Evolutionary conservation across 2,797 vertebrate species (phyloP), one percentile per base, ranked within the genome.

Genomic region (Acipenser oxyrinchus): DNA sequence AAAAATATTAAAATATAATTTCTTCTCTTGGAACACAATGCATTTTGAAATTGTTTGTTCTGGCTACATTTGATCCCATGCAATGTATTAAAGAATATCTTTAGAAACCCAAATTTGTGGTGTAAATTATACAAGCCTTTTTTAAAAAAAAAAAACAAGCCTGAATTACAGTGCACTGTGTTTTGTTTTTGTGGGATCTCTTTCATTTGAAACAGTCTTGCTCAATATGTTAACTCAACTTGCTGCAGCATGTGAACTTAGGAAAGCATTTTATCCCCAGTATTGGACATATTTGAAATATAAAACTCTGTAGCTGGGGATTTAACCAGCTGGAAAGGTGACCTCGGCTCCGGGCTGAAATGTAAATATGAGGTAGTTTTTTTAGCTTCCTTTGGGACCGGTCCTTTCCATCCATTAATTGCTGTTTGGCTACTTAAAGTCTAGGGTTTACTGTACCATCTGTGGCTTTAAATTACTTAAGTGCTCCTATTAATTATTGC

Each of bases 371-470:
- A 66, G 60, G 60, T 62, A 55, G 70, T 52, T 59, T 66, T 63
- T 60, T 15, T 10, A 37, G n/a, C 48, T 55, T 64, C 72, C 73
- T 74, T 13, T 10, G 68, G 68, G 69, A 62, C 57, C 48, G 61
- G 73, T 68, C 63, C 49, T 62, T 69, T 51, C 65, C 63, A 62
- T 72, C 72, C 75, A 68, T 72, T 78, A 68, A 78, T 78, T 74
- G 73, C 71, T 53, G 65, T 74, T 69, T 23, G 65, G 63, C 73
- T 72, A 70, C 74, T 77, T 73, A 73, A 74, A 65, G 71, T 78
- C 68, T 80, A 70, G 66, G 70, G 65, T 78, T 75, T 66, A 68
- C 66, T 65, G 12, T 59, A 70, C 74, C 72, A 74, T 77, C 75
- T 77, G 75, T 64, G 64, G 75, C 66, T 55, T 71, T 68, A n/a